phyloP scores from a whole-genome alignment of 35 echinoderm and acorn worm genomes.

The Stichopus chloronotus region DNA sequence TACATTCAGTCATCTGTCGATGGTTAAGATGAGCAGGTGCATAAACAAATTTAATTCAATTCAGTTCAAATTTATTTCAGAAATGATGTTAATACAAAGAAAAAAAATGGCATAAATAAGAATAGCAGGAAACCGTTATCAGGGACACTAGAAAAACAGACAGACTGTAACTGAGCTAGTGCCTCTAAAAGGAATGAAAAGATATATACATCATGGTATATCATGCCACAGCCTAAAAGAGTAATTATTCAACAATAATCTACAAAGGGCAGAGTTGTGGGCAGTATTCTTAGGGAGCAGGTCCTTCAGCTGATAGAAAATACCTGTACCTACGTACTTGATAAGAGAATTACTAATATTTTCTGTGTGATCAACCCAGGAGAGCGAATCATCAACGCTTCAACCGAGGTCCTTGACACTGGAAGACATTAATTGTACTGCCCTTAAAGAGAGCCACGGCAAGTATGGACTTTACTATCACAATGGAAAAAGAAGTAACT shows the following conservation, averaged over 20 bases:
- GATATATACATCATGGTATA: too few relatives aligned
- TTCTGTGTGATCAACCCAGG: constrained; percentile 7
- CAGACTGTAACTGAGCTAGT: too few relatives aligned
- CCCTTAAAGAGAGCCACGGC: neutral
- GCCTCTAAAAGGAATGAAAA: too few relatives aligned
- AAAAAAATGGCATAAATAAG: too few relatives aligned
- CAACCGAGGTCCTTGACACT: neutral
- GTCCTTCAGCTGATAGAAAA: constrained; percentile 1
- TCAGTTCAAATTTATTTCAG: too few relatives aligned
- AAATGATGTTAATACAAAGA: too few relatives aligned
- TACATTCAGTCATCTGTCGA: too few relatives aligned
- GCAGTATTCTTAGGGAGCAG: constrained; percentile 16
- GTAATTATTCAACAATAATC: neutral
- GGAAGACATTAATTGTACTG: constrained; percentile 6
- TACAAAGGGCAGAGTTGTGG: neutral
- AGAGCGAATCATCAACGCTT: neutral
- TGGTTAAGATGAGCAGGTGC: too few relatives aligned
- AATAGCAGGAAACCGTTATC: too few relatives aligned
- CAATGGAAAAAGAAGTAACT: neutral
- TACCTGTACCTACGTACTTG: neutral
- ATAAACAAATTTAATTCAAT: too few relatives aligned
- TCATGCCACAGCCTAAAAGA: too few relatives aligned
- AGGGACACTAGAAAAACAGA: too few relatives aligned
- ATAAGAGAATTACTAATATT: constrained; percentile 15
- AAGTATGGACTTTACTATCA: neutral